phyloP scores from a whole-genome alignment of 2,797 vertebrate species.

The Lutra lutra region DNA sequence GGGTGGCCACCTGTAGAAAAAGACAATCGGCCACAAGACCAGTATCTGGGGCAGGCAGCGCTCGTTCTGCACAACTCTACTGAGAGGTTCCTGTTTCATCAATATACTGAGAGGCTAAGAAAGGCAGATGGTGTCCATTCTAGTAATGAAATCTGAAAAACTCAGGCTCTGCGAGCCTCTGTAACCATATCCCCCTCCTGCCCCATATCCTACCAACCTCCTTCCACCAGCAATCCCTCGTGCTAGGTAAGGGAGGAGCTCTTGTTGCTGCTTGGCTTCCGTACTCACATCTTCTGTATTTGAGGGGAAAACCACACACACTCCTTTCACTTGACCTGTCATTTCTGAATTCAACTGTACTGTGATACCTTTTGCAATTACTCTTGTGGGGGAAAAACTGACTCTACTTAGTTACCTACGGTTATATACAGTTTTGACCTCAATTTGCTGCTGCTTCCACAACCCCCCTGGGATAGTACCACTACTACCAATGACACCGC shows the following conservation, averaged over 20 bases:
- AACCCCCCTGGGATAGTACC: background rate
- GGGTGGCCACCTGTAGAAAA: background rate
- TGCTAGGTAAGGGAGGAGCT: background rate
- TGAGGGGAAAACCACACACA: background rate
- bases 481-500: background rate
- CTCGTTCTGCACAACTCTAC: background rate
- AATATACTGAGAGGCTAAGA: background rate
- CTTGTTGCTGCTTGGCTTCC: background rate
- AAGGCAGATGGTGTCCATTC: background rate
- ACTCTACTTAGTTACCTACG: background rate
- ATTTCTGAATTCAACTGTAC: conserved; percentile 44
- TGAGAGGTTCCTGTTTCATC: background rate
- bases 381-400: background rate
- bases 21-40: background rate
- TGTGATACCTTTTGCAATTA: background rate
- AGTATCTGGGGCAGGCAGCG: background rate
- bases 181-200: background rate
- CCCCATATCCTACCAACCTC: background rate
- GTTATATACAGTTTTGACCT: background rate
- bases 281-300: background rate
- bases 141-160: background rate
- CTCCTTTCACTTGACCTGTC: background rate
- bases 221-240: background rate
- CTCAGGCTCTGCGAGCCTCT: background rate
- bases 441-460: background rate